Base-by-base conservation (phyloP, 2,113 vertebrate species). In the Nanorana parkeri region DNA sequence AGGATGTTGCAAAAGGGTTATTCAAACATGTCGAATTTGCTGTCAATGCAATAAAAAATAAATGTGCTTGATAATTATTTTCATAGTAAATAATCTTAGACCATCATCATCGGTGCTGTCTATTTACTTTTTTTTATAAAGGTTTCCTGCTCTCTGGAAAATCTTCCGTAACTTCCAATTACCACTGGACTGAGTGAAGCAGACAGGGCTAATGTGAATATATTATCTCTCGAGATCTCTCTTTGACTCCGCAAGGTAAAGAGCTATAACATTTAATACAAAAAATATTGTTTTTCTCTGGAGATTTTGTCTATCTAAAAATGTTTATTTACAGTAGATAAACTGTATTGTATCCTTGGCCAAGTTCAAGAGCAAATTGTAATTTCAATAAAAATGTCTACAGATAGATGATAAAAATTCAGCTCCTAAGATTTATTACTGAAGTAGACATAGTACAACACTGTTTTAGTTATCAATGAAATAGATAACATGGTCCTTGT, bases 91-190 rank as follows among this genome's bases (percentile, higher is more conserved):
- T 26, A 54, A 81, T 81, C 66, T 29, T 4, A 16, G 17, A 51
- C 47, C 56, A 65, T 52, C 17, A 64, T 73, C 5, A 32, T 51
- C 73, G 17, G 21, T 63, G 36, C 17, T 28, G 20, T 64, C 54
- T 24, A 26, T 58, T 64, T 52, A 55, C 73, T 72, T 72, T 51
- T 16, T 67, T 66, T 20, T 17, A 63, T 41, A 47, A 29, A 26
- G 54, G n/a, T 58, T 74, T 74, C n/a, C 69, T 36, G 47, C 61
- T 74, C 61, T 36, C 69, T 56, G 69, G 60, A 81, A 73, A 73
- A 54, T 55, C 69, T 81, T 78, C 77, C 28, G 77, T 78, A 81
- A 63, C 79, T 66, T 81, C 80, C 61, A 81, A 74, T 81, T 73
- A 81, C 56, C 20, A 20, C 47, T 21, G 41, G 47, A 67, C 61